Evolutionary conservation across 2,888 invertebrate genomes (phyloP).

Genomic region (Dermolepida albohirtum): DNA sequence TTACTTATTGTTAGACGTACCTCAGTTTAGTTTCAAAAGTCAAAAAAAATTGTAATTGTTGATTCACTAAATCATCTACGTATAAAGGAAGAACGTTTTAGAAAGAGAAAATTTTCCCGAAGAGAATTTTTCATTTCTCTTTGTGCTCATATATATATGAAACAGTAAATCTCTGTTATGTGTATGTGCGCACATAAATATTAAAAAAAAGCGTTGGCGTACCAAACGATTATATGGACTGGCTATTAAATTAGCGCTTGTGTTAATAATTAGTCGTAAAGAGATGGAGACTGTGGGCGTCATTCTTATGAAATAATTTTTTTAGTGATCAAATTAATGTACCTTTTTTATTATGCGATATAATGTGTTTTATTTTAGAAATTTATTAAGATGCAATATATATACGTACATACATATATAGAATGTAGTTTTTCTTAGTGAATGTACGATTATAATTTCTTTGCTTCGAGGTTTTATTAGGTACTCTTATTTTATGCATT

Average conservation of each 20-base stretch:
- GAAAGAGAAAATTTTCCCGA: slow-evolving; percentile 9
- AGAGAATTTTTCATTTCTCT: slow-evolving; percentile 25
- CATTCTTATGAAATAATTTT: slow-evolving; percentile 39
- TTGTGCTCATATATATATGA: slow-evolving; percentile 3
- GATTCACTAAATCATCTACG: slow-evolving; percentile 36
- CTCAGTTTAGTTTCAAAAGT: not conserved
- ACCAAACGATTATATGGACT: slow-evolving; percentile 35
- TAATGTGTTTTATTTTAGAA: slow-evolving; percentile 24
- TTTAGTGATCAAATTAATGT: slow-evolving; percentile 38
- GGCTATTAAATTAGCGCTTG: slow-evolving; percentile 40
- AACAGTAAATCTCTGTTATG: slow-evolving; percentile 35
- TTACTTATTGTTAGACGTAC: too few species aligned
- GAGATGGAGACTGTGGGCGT: slow-evolving; percentile 35
- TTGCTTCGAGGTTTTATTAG: too few species aligned
- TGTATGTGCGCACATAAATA: slow-evolving; percentile 25
- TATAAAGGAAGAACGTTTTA: slow-evolving; percentile 23
- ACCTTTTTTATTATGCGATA: slow-evolving; percentile 34
- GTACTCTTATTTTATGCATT: too few species aligned
- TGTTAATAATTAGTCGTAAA: slow-evolving; percentile 40
- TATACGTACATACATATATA: too few species aligned
- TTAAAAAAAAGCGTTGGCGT: slow-evolving; percentile 37
- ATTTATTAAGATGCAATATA: slow-evolving; percentile 8
- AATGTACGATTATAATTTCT: too few species aligned
- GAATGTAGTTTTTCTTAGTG: too few species aligned
- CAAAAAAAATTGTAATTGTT: not conserved